These are phyloP conservation scores for Sicus ferrugineus DNA, from an alignment of 2,888 invertebrate species.

Conservation along the genomic window DNA sequence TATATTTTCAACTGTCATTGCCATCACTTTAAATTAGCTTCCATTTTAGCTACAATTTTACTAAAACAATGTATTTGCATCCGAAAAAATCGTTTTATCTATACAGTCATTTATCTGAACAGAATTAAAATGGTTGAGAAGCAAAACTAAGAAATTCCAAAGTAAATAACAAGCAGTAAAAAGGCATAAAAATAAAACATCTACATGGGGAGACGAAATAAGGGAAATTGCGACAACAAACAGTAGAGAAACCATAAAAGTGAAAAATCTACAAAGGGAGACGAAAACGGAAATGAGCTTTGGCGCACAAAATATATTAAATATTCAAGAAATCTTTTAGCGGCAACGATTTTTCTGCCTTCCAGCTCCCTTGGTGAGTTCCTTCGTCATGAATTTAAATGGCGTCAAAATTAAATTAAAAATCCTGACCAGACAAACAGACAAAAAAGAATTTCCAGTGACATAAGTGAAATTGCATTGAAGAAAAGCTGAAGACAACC, in stretches of 20 bases:
- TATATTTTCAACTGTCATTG: too few species aligned
- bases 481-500: too few species aligned
- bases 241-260: not conserved
- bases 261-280: not conserved
- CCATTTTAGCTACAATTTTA: too few species aligned
- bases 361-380: not conserved
- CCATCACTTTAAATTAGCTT: too few species aligned
- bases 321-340: slow-evolving; percentile 14
- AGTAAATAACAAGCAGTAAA: too few species aligned
- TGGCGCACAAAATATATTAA: slow-evolving; percentile 17
- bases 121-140: too few species aligned
- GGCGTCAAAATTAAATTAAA: slow-evolving; percentile 2
- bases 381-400: slow-evolving; percentile 5
- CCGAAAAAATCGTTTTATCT: too few species aligned
- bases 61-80: too few species aligned
- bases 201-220: not conserved
- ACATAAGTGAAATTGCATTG: not conserved
- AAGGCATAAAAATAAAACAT: not conserved
- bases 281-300: slow-evolving; percentile 21
- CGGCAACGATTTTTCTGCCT: not conserved
- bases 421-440: not conserved
- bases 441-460: not conserved
- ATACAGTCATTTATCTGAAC: too few species aligned
- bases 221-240: too few species aligned
- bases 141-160: too few species aligned